Percentiles rank a stretch among this genome's conserved stretches.
Conservation (phyloP, 2,113 vertebrate genomes). For the Onychorhynchus coronatus region DNA sequence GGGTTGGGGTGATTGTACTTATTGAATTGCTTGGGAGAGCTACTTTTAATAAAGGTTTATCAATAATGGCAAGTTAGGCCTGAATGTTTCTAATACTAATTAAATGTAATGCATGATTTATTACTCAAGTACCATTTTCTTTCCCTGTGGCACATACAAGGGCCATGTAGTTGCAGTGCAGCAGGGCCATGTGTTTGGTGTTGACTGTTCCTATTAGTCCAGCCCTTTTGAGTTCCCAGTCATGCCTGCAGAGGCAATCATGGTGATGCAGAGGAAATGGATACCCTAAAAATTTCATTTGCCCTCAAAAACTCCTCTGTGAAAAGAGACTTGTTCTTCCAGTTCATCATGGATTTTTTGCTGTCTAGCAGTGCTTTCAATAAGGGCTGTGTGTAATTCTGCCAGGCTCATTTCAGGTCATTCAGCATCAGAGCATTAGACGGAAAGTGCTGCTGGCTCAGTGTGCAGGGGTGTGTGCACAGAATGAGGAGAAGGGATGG, state of each 20-base stretch:
- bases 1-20: neutral
- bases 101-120: neutral
- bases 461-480: neutral
- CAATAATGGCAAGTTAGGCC: neutral
- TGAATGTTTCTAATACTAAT: neutral
- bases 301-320: neutral
- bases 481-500: neutral
- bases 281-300: neutral
- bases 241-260: neutral
- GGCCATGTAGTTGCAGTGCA: neutral
- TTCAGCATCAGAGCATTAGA: neutral
- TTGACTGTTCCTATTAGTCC: neutral
- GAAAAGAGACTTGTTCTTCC: neutral
- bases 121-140: neutral
- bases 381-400: neutral
- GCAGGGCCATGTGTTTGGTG: neutral
- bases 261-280: neutral
- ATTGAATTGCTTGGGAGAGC: neutral
- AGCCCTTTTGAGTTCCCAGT: neutral
- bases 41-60: neutral
- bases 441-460: neutral
- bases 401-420: neutral
- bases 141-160: neutral
- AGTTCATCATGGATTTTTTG: neutral
- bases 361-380: neutral